phyloP scores from a whole-genome alignment of 2,113 vertebrate species.

The Sylvia atricapilla region DNA sequence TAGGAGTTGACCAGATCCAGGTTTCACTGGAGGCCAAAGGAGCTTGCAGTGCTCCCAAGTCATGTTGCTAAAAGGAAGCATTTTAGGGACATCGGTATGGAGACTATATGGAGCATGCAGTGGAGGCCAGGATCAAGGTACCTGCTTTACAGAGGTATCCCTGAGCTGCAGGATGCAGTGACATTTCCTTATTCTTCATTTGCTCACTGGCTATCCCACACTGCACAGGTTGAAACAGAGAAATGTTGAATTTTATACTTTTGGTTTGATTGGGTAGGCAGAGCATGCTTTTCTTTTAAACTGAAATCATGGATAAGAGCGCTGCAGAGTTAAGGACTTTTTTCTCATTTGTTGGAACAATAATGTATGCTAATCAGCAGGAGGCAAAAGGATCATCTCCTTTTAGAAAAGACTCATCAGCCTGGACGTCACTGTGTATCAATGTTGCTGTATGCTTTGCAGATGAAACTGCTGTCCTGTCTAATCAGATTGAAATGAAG shows the following conservation, averaged over 20 bases:
- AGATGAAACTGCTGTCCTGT: not conserved
- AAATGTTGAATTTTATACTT: not conserved
- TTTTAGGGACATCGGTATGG: not conserved
- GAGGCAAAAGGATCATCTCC: not conserved
- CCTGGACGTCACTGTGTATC: not conserved
- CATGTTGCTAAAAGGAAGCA: not conserved
- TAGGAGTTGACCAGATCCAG: not conserved
- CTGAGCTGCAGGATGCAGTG: not conserved
- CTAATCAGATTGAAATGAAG: not conserved
- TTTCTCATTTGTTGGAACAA: not conserved
- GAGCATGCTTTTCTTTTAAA: not conserved
- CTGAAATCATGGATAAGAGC: not conserved
- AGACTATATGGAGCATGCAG: not conserved
- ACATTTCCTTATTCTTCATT: not conserved
- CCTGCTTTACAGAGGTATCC: not conserved
- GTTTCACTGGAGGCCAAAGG: not conserved
- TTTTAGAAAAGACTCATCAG: constrained; percentile 1
- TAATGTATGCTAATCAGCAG: not conserved
- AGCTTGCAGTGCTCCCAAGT: not conserved
- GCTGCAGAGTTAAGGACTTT: not conserved
- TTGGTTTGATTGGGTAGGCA: not conserved
- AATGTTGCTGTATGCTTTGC: not conserved
- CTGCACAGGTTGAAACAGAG: not conserved
- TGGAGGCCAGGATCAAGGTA: not conserved
- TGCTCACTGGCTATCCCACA: not conserved